Evolutionary conservation across 2,113 vertebrate species (phyloP).

Genomic region (Tenrec ecaudatus): DNA sequence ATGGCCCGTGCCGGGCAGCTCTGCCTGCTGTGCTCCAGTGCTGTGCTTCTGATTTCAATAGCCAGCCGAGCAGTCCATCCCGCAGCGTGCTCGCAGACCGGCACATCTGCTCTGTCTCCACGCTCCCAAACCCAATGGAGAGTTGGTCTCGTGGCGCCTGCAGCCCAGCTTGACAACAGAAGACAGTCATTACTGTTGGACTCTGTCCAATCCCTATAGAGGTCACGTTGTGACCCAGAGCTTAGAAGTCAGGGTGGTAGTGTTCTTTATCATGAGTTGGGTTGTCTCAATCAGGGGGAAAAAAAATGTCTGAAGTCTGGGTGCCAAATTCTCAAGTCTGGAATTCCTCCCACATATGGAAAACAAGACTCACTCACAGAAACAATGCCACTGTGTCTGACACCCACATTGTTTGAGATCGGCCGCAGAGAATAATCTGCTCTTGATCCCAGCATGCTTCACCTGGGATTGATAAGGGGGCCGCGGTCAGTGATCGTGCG

Average conservation of each 20-base stretch:
- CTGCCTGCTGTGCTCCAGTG: background rate
- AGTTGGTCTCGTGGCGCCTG: background rate
- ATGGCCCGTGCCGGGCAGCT: background rate
- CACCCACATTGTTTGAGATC: constrained; percentile 1
- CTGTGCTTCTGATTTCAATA: constrained; percentile 63
- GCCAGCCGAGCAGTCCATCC: background rate
- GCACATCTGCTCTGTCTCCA: constrained; percentile 48
- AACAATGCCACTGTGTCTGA: constrained; percentile 63
- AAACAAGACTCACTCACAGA: constrained; percentile 48
- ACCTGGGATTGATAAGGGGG: constrained; percentile 64
- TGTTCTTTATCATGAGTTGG: constrained; percentile 69
- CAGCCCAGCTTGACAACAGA: constrained; percentile 43
- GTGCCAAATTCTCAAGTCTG: constrained; percentile 72
- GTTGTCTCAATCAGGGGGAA: constrained; percentile 62
- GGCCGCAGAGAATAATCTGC: constrained; percentile 6
- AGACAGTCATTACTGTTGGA: constrained; percentile 72
- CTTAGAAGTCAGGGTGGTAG: constrained; percentile 56
- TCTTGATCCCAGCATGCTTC: constrained; percentile 15
- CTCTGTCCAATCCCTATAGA: constrained; percentile 8
- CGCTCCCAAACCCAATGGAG: constrained; percentile 31
- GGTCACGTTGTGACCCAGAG: constrained; percentile 64
- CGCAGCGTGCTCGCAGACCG: constrained; percentile 10
- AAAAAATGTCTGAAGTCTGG: constrained; percentile 66
- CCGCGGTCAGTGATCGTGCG: background rate
- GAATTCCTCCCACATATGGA: constrained; percentile 72